Percentiles rank a stretch among this genome's conserved stretches.
Evolutionary conservation across 2,113 vertebrate species (phyloP).

Genomic region (Tetrax tetrax): DNA sequence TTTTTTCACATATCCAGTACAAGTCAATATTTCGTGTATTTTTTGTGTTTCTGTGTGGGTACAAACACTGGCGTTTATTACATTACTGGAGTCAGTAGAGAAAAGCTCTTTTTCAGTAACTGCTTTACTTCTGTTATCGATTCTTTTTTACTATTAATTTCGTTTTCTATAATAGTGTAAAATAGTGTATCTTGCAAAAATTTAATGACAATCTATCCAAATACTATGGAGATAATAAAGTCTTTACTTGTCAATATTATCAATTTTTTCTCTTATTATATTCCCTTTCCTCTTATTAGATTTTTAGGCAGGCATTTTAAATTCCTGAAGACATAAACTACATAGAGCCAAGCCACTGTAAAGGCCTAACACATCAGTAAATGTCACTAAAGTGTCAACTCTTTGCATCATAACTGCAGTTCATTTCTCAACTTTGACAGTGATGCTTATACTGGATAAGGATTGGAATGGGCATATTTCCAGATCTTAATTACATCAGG

Average conservation of each 20-base stretch:
- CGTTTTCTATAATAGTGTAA: slow-evolving; percentile 39
- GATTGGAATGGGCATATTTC: slow-evolving; percentile 80
- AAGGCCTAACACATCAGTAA: slow-evolving; percentile 73
- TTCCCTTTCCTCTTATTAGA: slow-evolving; percentile 25
- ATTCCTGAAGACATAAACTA: slow-evolving; percentile 58
- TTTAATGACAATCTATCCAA: slow-evolving; percentile 23
- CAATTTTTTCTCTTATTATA: not conserved
- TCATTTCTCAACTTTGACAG: slow-evolving; percentile 78
- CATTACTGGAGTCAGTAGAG: not conserved
- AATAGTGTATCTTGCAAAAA: slow-evolving; percentile 3
- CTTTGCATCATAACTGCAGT: slow-evolving; percentile 75
- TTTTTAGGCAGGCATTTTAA: slow-evolving; percentile 65
- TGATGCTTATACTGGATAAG: slow-evolving; percentile 75
- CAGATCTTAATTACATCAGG: slow-evolving; percentile 85
- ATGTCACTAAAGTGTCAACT: slow-evolving; percentile 77
- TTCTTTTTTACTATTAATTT: slow-evolving; percentile 37
- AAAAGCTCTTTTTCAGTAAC: slow-evolving; percentile 38
- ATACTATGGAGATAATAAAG: slow-evolving; percentile 16
- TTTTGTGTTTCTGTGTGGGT: not conserved
- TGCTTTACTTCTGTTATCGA: slow-evolving; percentile 31
- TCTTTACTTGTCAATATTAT: slow-evolving; percentile 35
- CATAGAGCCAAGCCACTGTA: slow-evolving; percentile 18
- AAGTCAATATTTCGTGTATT: not conserved
- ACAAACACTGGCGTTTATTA: not conserved
- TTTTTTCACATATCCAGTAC: not conserved